phyloP scores from a whole-genome alignment of 2,888 invertebrate species.

The Macrosoma leucophasiata region DNA sequence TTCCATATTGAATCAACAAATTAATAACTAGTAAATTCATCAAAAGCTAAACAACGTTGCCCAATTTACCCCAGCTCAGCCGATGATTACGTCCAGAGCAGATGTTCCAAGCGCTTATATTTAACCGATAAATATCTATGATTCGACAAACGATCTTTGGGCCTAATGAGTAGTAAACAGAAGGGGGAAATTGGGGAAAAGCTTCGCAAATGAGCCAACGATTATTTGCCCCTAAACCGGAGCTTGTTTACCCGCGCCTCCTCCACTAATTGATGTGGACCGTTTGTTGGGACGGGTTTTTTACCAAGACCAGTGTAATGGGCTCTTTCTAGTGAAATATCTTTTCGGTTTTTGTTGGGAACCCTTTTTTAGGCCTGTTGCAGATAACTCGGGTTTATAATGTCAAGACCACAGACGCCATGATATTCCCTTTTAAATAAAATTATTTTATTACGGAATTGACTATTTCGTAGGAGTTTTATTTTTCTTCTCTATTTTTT shows the following conservation, averaged over 20 bases:
- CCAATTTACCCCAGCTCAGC: too few species aligned
- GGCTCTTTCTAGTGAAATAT: slow-evolving; percentile 58
- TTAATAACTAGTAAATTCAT: too few species aligned
- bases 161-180: slow-evolving; percentile 66
- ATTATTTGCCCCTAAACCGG: slow-evolving; percentile 54
- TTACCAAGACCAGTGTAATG: slow-evolving; percentile 57
- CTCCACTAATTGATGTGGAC: slow-evolving; percentile 61
- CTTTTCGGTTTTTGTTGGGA: slow-evolving; percentile 37
- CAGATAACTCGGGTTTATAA: too few species aligned
- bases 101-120: too few species aligned
- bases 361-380: slow-evolving; percentile 22
- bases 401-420: too few species aligned
- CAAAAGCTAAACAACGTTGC: too few species aligned
- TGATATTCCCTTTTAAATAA: too few species aligned
- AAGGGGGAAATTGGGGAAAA: slow-evolving; percentile 33
- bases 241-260: slow-evolving; percentile 48
- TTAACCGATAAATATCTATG: slow-evolving; percentile 14
- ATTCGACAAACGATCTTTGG: slow-evolving; percentile 38
- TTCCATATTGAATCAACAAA: too few species aligned
- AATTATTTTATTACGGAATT: too few species aligned
- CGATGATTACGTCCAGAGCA: too few species aligned
- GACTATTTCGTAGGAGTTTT: too few species aligned
- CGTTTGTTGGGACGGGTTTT: slow-evolving; percentile 41
- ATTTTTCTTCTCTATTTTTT: too few species aligned
- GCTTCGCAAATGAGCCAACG: slow-evolving; percentile 53